These are phyloP conservation scores for Cirrhinus mrigala DNA, from an alignment of 2,797 vertebrate genomes.

Conservation along the genomic window DNA sequence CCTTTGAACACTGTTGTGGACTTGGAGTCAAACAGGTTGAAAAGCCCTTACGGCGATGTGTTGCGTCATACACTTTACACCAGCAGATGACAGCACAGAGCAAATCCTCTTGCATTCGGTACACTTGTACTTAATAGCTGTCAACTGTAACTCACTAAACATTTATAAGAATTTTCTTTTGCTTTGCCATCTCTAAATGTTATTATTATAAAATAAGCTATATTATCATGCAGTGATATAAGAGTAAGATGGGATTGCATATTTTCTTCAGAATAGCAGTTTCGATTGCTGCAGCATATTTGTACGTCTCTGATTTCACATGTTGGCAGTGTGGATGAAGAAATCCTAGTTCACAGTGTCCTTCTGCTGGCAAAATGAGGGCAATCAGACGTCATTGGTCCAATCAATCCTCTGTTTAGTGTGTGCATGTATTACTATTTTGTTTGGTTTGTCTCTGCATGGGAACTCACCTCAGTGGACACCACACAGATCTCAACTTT, in stretches of 20 bases:
- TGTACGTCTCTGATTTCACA: conserved; percentile 24
- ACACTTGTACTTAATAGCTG: background rate
- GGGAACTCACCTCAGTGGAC: conserved; percentile 2
- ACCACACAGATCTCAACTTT: conserved; percentile 23
- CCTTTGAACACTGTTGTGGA: background rate
- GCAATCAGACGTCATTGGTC: conserved; percentile 5
- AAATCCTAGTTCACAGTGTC: background rate
- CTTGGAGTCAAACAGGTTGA: too few relatives aligned
- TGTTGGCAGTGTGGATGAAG: background rate
- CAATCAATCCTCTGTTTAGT: background rate
- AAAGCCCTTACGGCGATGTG: background rate
- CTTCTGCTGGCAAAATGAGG: conserved; percentile 39
- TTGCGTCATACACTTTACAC: background rate
- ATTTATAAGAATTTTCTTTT: background rate
- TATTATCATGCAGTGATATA: background rate
- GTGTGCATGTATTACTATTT: background rate
- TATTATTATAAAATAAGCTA: background rate
- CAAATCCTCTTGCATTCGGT: background rate
- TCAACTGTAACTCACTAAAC: background rate
- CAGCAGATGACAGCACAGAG: conserved; percentile 43
- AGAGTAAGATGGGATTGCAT: background rate
- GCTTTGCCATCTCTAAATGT: background rate
- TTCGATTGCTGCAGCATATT: conserved; percentile 4
- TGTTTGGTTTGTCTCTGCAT: background rate
- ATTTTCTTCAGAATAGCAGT: background rate